A percentile compares a stretch with the other conserved stretches of the same genome.
Evolutionary conservation across 1,140 invertebrate species (phyloP).

Genomic region (Holotrichia oblita): DNA sequence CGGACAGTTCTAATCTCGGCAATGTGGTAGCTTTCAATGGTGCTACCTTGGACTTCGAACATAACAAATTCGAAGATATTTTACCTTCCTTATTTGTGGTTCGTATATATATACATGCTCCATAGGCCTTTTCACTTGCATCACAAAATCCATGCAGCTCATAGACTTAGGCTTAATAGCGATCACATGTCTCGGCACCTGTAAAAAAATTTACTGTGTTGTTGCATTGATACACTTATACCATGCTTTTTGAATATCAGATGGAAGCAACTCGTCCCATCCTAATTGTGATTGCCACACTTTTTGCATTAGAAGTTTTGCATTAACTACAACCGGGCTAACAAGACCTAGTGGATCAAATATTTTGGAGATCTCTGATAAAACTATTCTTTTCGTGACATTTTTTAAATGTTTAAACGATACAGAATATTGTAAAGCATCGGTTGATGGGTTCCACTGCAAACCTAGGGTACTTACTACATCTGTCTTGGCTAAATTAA

Average conservation of each 20-base stretch:
- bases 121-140: slow-evolving; percentile 58
- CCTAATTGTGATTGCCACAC: background rate
- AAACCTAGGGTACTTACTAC: background rate
- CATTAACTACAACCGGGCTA: background rate
- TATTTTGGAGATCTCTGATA: background rate
- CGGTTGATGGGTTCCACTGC: background rate
- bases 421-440: background rate
- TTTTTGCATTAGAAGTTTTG: slow-evolving; percentile 21
- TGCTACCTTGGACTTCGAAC: slow-evolving; percentile 43
- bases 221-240: background rate
- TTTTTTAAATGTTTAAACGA: background rate
- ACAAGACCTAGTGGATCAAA: slow-evolving; percentile 31
- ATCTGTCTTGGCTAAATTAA: background rate
- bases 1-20: slow-evolving; percentile 45
- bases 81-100: background rate
- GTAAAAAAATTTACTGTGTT: background rate
- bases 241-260: background rate
- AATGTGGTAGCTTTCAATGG: slow-evolving; percentile 42
- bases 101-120: slow-evolving; percentile 56
- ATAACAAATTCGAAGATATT: slow-evolving; percentile 11
- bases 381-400: background rate
- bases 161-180: background rate
- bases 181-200: background rate
- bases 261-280: background rate
- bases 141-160: slow-evolving; percentile 57